Percentiles rank a stretch among this genome's conserved stretches.
Evolutionary conservation across 2,113 vertebrate species (phyloP).

Genomic region (Periophthalmus modestus): DNA sequence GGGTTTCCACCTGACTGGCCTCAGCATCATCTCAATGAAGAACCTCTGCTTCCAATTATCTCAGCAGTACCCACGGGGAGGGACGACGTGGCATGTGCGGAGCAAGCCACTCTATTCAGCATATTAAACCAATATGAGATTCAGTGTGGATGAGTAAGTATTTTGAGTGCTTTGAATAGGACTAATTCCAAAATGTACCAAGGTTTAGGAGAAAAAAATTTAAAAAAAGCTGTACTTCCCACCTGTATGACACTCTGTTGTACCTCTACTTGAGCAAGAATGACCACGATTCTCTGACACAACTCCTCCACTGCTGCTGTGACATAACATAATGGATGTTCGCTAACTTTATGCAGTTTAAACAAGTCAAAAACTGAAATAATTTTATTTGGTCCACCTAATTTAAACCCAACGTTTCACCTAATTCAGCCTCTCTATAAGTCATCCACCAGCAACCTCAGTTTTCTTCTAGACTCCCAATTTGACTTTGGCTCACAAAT

Average conservation of each 20-base stretch:
- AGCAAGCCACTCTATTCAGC: constrained; percentile 15
- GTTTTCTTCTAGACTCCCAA: too few species aligned
- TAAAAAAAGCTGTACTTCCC: neutral
- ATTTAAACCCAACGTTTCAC: too few species aligned
- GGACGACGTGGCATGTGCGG: constrained; percentile 14
- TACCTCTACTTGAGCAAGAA: neutral
- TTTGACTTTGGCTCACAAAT: too few species aligned
- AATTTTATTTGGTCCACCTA: too few species aligned
- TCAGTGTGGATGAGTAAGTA: neutral
- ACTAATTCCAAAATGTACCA: neutral
- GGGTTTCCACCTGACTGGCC: constrained; percentile 70
- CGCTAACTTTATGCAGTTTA: too few species aligned
- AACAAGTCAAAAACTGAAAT: too few species aligned
- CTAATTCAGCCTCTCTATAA: too few species aligned
- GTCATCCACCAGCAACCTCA: too few species aligned
- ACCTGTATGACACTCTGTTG: neutral
- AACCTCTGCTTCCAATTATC: constrained; percentile 75
- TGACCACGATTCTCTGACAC: too few species aligned
- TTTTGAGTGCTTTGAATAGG: neutral
- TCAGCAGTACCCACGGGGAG: constrained; percentile 50
- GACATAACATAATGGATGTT: too few species aligned
- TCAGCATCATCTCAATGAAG: constrained; percentile 69
- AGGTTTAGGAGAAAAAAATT: neutral
- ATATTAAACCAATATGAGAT: constrained; percentile 31
- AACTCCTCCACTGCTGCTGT: too few species aligned